Base-by-base conservation (phyloP, 2,888 invertebrate species). In the Caenorhabditis uteleia region DNA sequence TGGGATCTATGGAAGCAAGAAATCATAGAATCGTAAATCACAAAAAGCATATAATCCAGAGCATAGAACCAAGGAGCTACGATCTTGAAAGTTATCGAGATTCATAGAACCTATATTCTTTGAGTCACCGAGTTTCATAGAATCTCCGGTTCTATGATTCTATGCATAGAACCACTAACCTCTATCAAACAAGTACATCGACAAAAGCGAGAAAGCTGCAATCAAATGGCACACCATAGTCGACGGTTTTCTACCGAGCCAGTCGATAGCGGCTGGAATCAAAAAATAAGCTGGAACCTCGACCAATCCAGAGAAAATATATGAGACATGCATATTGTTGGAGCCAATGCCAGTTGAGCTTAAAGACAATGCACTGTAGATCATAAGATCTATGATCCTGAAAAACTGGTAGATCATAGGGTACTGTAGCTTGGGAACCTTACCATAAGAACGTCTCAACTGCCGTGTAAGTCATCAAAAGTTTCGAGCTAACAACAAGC, bases 341-440 rank as follows among this genome's bases (percentile, higher is more conserved):
- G 62, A 44, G 23, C 60, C 71, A 27, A 59, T 46, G 14, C 67
- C 56, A 2, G 77, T 77, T 23, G 70, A 61, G 44, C 68, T 71
- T 23, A 78, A 48, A 7, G 75, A 73, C 8, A 79, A 53, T 2
- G 70, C 74, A 48, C 71, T 75, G 68, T 79, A 79, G 58, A 79
- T 68, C 55, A 79, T 62, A 5, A 72, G 46, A 36, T 72, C 72
- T 23, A 64, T 45, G n/a, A 64, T 40, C 68, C 71, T 71, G 46
- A 20, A 60, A 54, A 44, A 39, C 7, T 10, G 7, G 7, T 29
- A 29, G 14, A 29, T 29, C 14, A 29, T 29, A 38, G 6, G n/a
- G n/a, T n/a, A n/a, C n/a, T n/a, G n/a, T n/a, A n/a, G n/a, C n/a
- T n/a, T n/a, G n/a, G n/a, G n/a, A 18, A 14, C 36, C 33, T 25